Evolutionary conservation across 2,888 invertebrate species (phyloP).

Genomic region (Nasonovia ribisnigri): DNA sequence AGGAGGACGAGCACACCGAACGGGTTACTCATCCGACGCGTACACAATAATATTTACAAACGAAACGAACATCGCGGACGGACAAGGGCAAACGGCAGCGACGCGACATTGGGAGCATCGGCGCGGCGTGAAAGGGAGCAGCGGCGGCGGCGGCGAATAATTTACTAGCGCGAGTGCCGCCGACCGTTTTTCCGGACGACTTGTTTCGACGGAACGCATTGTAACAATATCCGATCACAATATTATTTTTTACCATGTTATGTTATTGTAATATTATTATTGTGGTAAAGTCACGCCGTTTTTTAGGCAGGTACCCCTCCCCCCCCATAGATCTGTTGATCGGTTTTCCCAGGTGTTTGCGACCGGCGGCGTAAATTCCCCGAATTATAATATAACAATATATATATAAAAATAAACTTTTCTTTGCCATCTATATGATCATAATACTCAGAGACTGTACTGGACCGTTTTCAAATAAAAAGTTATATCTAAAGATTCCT

Average conservation of each 20-base stretch:
- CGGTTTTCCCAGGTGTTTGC: neutral
- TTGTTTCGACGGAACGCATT: neutral
- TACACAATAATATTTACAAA: conserved; percentile 7
- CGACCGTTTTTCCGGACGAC: neutral
- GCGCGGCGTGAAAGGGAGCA: conserved; percentile 55
- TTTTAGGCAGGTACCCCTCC: no score
- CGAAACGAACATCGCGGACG: conserved; percentile 37
- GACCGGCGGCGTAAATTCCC: neutral
- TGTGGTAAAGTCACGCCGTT: no score
- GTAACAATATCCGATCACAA: neutral
- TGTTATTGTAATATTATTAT: no score
- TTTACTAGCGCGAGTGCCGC: neutral
- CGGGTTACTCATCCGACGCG: conserved; percentile 50
- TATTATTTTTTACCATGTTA: neutral
- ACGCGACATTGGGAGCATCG: conserved; percentile 20
- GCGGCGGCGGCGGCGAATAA: neutral
- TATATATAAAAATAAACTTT: no score
- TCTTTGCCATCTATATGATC: no score
- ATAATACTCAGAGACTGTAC: no score
- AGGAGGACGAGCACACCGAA: conserved; percentile 21
- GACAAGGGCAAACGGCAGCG: conserved; percentile 60
- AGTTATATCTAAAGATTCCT: no score
- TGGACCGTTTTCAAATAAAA: no score
- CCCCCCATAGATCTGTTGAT: neutral
- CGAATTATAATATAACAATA: no score